A percentile compares a stretch with the other conserved stretches of the same genome.
Conservation (phyloP, 1,140 invertebrate genomes). For the Musca vetustissima region DNA sequence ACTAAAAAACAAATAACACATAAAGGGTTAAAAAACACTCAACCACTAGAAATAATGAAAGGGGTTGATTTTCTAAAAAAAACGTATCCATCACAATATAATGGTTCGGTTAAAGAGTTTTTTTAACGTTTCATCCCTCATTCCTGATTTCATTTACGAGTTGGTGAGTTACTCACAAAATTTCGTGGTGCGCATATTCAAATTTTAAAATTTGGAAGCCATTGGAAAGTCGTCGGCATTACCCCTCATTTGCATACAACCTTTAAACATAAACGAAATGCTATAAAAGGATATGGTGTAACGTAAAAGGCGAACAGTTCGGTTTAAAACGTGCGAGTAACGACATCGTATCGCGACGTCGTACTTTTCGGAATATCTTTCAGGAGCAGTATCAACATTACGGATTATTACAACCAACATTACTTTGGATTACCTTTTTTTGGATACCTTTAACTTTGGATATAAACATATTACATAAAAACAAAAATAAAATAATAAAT, state of each 20-base stretch:
- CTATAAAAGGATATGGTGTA: neutral
- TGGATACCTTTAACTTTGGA: neutral
- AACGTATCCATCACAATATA: no score
- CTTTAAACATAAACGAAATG: neutral
- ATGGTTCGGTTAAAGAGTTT: no score
- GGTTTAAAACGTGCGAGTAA: neutral
- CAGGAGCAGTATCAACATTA: neutral
- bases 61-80: neutral
- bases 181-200: slow-evolving; percentile 9
- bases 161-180: no score
- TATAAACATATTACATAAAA: no score
- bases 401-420: neutral
- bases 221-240: neutral
- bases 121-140: no score
- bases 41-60: neutral
- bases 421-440: neutral
- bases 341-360: neutral
- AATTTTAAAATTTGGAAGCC: slow-evolving; percentile 12
- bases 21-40: slow-evolving; percentile 2
- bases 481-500: no score
- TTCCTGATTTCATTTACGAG: no score
- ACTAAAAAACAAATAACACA: neutral
- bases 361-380: neutral
- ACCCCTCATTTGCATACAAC: slow-evolving; percentile 10
- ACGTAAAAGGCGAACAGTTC: neutral